Conservation (phyloP, 2,888 invertebrate species). For the Pemphredon lugubris region DNA sequence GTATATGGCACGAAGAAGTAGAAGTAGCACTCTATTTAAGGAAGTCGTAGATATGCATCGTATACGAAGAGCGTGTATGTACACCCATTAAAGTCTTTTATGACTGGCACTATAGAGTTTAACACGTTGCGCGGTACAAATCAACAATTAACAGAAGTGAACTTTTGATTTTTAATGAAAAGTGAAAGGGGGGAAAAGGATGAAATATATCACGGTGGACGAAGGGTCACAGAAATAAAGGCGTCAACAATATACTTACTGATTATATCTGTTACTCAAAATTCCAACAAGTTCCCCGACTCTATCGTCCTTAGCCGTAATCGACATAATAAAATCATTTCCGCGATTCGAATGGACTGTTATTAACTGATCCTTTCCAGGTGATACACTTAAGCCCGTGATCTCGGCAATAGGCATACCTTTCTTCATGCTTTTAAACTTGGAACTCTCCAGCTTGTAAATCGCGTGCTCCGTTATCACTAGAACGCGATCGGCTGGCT, state of each 20-base stretch:
- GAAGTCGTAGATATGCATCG: no score
- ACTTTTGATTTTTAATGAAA: no score
- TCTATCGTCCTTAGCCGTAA: conserved; percentile 87
- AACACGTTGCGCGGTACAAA: background rate
- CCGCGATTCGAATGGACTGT: conserved; percentile 93
- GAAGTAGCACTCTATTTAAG: no score
- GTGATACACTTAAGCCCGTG: conserved; percentile 92
- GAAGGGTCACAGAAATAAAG: no score
- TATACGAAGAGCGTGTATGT: no score
- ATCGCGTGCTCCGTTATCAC: conserved; percentile 92
- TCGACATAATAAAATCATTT: conserved; percentile 94
- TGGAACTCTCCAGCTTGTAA: conserved; percentile 93
- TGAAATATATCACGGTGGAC: no score
- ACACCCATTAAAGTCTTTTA: background rate
- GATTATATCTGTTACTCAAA: conserved; percentile 88
- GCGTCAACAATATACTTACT: no score
- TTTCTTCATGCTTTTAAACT: conserved; percentile 93
- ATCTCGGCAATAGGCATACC: conserved; percentile 92
- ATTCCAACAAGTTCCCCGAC: conserved; percentile 94
- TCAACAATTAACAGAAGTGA: background rate
- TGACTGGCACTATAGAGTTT: background rate
- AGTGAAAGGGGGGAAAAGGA: no score
- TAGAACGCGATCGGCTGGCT: conserved; percentile 93
- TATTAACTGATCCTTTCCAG: conserved; percentile 92
- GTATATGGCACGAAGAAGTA: no score